A percentile compares a stretch with the other conserved stretches of the same genome.
These are phyloP conservation scores for Corynorhinus townsendii DNA, from an alignment of 2,113 vertebrate species.

Conservation along the genomic window DNA sequence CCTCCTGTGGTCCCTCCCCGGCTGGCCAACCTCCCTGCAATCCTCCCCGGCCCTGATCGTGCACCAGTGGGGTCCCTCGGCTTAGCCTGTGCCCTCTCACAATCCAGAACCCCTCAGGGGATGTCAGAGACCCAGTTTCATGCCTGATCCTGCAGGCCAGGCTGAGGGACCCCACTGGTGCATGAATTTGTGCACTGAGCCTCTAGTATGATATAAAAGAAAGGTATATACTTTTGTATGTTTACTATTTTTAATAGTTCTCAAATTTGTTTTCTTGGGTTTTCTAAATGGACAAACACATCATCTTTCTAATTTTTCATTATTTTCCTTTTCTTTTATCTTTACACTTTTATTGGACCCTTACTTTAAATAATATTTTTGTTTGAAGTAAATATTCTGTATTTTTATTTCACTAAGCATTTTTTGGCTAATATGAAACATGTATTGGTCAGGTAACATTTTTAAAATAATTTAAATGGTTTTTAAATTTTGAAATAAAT, in stretches of 20 bases:
- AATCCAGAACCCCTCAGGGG: no score
- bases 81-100: no score
- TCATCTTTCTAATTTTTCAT: neutral
- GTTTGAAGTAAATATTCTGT: neutral
- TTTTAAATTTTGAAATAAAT: neutral
- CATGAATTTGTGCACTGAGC: no score
- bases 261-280: neutral
- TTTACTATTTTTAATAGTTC: neutral
- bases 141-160: no score
- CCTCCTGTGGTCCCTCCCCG: no score
- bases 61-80: no score
- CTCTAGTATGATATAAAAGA: neutral
- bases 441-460: neutral
- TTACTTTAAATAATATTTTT: neutral
- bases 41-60: no score
- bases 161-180: no score
- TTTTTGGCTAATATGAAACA: neutral
- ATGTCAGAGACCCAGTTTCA: no score
- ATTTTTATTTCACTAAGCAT: conserved; percentile 5
- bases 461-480: neutral
- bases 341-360: neutral
- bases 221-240: neutral
- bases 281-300: neutral
- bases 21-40: no score
- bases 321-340: neutral